These are phyloP conservation scores for Ischnura elegans DNA, from an alignment of 2,888 invertebrate species.

Conservation along the genomic window DNA sequence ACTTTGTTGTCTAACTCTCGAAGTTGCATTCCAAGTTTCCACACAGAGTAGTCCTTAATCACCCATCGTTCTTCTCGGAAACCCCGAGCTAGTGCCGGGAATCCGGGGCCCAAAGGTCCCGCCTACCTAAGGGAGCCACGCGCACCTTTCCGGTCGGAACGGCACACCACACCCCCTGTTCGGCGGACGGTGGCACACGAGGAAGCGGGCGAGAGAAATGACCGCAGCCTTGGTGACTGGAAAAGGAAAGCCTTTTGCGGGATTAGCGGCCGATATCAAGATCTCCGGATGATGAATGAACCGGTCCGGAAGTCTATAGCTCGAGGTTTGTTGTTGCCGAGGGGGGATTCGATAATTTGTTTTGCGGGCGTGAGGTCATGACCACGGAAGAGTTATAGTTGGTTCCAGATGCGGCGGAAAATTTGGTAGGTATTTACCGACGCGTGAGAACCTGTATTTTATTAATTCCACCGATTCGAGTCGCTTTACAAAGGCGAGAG, in stretches of 20 bases:
- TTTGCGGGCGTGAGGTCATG: neutral
- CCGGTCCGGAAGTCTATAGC: constrained; percentile 26
- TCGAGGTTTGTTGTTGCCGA: neutral
- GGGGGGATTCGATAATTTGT: neutral
- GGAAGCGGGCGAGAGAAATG: neutral
- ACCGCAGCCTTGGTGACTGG: constrained; percentile 13
- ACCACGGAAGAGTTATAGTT: neutral
- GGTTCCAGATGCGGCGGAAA: neutral
- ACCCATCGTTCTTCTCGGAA: too few relatives aligned
- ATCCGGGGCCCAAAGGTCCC: neutral
- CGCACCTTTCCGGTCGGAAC: neutral
- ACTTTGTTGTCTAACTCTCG: too few relatives aligned
- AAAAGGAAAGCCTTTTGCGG: constrained; percentile 28
- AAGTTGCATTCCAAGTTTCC: too few relatives aligned
- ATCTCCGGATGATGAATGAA: constrained; percentile 6
- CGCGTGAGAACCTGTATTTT: too few relatives aligned
- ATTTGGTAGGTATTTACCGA: neutral
- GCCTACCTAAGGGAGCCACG: neutral
- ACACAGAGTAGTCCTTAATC: too few relatives aligned
- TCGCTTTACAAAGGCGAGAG: too few relatives aligned
- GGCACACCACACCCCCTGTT: neutral
- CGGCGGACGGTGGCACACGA: neutral
- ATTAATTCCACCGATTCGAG: too few relatives aligned
- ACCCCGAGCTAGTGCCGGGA: too few relatives aligned
- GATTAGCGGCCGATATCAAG: constrained; percentile 38